Evolutionary conservation across 2,888 invertebrate species (phyloP), one percentile per base, ranked within the genome.

Genomic region (Xanthostigma xanthostigma): DNA sequence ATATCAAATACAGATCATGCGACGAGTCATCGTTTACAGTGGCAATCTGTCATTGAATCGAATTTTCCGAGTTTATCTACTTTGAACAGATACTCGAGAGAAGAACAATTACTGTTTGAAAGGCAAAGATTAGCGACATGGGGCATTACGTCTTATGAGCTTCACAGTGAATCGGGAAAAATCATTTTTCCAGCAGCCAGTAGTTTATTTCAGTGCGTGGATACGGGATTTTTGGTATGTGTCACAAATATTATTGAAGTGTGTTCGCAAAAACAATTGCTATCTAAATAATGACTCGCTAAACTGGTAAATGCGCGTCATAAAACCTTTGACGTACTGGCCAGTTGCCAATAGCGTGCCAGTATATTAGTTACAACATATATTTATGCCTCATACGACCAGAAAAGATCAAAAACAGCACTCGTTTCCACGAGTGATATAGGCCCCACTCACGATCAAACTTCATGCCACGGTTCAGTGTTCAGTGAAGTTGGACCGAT

Each of bases 111-210:
- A 46, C 71, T 93, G 51, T 84, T 91, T 74, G 96, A 96, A 65
- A 70, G 96, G 33, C 93, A 94, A 68, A 75, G 96, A 48, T 76
- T 93, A 40, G 85, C 92, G 0, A 87, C 88, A 0, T 91, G 89
- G 84, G 93, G 96, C 17, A 94, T 96, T 49, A 92, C 92, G 1
- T 88, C 90, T 0, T 96, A 94, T 61, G 92, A 94, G 64, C 73
- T 93, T 46, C 88, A 93, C 58, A 75, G 79, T 36, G 74, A 73
- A 8, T 81, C 84, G 27, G 92, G 92, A 33, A 81, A 86, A 59
- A 81, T 96, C 56, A 81, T 95, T 50, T 95, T 95, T 67, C 90
- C 94, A 11, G 89, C 92, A 51, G 84, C 87, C 0, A 87, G 90
- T 49, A 85, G 86, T 51, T 72, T 96, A 53, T 95, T 88, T 66